Conservation (phyloP, 2,888 invertebrate species). For the Alcis repandata region DNA sequence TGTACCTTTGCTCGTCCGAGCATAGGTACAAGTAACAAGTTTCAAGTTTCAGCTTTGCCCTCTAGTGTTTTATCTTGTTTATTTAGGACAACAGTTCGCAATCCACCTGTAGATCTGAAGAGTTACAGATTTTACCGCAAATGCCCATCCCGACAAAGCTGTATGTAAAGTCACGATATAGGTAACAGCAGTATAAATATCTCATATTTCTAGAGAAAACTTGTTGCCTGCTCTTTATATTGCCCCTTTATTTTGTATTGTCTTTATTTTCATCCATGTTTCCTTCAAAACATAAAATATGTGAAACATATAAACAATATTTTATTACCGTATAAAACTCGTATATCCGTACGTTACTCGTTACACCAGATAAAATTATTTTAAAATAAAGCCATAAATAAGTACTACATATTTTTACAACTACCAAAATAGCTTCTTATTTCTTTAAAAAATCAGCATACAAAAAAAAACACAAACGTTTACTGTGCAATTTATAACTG, state of each 20-base stretch:
- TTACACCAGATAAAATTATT: too few species aligned
- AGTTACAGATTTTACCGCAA: slow-evolving; percentile 21
- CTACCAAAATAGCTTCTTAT: too few species aligned
- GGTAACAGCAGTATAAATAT: slow-evolving; percentile 9
- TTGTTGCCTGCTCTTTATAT: slow-evolving; percentile 13
- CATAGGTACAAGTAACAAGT: too few species aligned
- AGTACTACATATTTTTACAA: too few species aligned
- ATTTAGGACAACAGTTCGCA: slow-evolving; percentile 16
- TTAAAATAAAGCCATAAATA: too few species aligned
- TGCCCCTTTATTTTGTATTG: background rate
- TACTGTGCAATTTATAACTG: slow-evolving; percentile 32
- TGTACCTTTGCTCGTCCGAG: too few species aligned
- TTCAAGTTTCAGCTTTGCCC: background rate
- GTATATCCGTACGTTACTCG: too few species aligned
- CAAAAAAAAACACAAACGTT: background rate
- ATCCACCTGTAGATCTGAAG: slow-evolving; percentile 30
- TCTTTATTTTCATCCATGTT: slow-evolving; percentile 5
- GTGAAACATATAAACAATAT: background rate
- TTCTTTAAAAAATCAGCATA: background rate
- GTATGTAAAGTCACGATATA: slow-evolving; percentile 15
- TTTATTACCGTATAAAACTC: background rate
- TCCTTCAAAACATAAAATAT: background rate
- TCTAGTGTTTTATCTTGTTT: slow-evolving; percentile 1
- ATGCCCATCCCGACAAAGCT: slow-evolving; percentile 16
- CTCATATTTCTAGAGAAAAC: background rate